These are phyloP conservation scores for Caenorhabditis sulstoni DNA, from an alignment of 2,888 invertebrate genomes.

Conservation along the genomic window DNA sequence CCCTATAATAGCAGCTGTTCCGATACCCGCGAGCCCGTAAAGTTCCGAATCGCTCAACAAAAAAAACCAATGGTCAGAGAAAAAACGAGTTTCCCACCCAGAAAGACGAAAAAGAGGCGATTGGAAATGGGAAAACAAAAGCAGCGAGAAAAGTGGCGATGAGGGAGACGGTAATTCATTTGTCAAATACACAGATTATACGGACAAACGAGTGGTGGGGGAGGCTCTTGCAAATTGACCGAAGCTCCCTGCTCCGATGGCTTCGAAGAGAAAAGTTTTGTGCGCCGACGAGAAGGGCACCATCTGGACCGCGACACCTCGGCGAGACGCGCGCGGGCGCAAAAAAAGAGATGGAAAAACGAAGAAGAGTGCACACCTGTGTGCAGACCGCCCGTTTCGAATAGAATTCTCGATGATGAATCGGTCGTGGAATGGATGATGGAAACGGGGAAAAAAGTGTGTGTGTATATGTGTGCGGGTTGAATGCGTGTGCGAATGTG, in stretches of 20 bases:
- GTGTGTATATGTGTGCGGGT: not conserved
- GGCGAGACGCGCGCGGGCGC: conserved; percentile 1
- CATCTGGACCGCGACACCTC: conserved; percentile 19
- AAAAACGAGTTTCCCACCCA: too few relatives aligned
- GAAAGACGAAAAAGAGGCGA: conserved; percentile 2
- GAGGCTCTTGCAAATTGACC: too few relatives aligned
- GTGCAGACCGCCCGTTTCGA: not conserved
- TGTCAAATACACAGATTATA: conserved; percentile 55
- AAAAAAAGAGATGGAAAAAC: conserved; percentile 6
- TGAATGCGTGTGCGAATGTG: too few relatives aligned
- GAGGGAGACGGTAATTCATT: conserved; percentile 49
- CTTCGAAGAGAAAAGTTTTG: conserved; percentile 8
- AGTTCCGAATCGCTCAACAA: not conserved
- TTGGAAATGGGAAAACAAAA: not conserved
- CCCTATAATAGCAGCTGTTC: too few relatives aligned
- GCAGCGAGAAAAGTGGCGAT: not conserved
- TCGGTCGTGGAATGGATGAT: too few relatives aligned
- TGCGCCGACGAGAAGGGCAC: conserved; percentile 45
- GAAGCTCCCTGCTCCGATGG: too few relatives aligned
- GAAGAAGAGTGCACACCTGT: not conserved
- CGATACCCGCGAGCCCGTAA: too few relatives aligned
- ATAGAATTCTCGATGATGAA: too few relatives aligned
- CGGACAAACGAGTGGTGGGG: too few relatives aligned
- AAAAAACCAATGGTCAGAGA: too few relatives aligned
- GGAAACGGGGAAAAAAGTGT: not conserved